phyloP scores from a whole-genome alignment of 2,113 vertebrate genomes.

The Mirza zaza region DNA sequence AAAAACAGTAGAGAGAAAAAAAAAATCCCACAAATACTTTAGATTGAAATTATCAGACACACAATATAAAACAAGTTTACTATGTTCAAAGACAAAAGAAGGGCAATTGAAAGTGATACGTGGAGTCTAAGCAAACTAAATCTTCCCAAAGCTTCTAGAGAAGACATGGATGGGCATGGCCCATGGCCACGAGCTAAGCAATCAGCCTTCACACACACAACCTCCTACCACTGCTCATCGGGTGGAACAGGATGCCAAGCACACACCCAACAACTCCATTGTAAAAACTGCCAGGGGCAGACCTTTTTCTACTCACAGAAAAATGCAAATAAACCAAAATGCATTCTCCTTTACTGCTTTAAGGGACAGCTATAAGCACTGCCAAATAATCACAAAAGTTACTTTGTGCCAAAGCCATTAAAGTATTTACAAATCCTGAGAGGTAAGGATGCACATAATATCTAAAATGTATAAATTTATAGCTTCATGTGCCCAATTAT shows the following conservation, averaged over 20 bases:
- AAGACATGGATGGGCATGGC: neutral
- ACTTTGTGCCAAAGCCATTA: neutral
- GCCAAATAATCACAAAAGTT: neutral
- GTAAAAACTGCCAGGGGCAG: neutral
- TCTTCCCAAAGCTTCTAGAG: neutral
- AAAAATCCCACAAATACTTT: neutral
- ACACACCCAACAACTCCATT: neutral
- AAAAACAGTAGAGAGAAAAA: neutral
- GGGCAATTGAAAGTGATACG: neutral
- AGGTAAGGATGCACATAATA: neutral
- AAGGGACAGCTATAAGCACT: neutral
- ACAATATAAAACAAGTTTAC: neutral
- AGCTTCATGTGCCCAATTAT: constrained; percentile 9
- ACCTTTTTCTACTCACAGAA: neutral
- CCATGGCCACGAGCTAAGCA: neutral
- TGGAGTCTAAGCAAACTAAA: neutral
- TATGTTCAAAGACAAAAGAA: neutral
- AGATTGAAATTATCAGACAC: neutral
- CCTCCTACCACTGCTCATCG: neutral
- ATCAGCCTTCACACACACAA: neutral
- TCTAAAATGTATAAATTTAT: neutral
- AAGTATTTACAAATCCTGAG: neutral
- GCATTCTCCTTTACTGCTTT: neutral
- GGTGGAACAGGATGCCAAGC: neutral
- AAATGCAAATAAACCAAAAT: neutral